Conservation (phyloP, 2,888 invertebrate genomes). For the Drosophila multiciliata region DNA sequence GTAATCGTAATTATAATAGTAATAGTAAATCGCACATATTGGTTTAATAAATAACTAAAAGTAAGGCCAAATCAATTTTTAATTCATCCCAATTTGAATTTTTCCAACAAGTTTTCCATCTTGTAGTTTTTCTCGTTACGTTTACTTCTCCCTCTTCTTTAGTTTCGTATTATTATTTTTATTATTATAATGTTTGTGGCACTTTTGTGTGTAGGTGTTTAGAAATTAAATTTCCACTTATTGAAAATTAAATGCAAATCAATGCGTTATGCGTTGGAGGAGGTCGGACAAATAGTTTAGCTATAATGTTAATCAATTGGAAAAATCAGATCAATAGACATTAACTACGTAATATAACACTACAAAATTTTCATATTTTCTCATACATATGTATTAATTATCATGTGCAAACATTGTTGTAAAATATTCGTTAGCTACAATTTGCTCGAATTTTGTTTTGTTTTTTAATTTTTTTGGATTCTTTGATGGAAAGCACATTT, state of each 20-base stretch:
- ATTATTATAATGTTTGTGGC: slow-evolving; percentile 51
- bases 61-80: slow-evolving; percentile 68
- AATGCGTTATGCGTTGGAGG: slow-evolving; percentile 53
- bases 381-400: slow-evolving; percentile 29
- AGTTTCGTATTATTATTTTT: slow-evolving; percentile 11
- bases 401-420: slow-evolving; percentile 43
- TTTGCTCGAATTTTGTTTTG: slow-evolving; percentile 24
- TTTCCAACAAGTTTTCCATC: slow-evolving; percentile 43
- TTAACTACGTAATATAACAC: slow-evolving; percentile 47
- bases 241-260: slow-evolving; percentile 72
- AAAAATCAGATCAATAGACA: slow-evolving; percentile 28
- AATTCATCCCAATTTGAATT: slow-evolving; percentile 17
- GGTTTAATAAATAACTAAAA: slow-evolving; percentile 75
- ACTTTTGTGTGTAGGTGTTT: slow-evolving; percentile 55
- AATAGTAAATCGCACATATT: slow-evolving; percentile 40
- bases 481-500: slow-evolving; percentile 52
- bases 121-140: slow-evolving; percentile 9
- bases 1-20: slow-evolving; percentile 62
- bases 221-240: slow-evolving; percentile 59
- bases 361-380: slow-evolving; percentile 35
- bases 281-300: slow-evolving; percentile 48
- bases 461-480: slow-evolving; percentile 6
- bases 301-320: slow-evolving; percentile 29
- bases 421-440: slow-evolving; percentile 51
- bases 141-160: slow-evolving; percentile 31